These are phyloP conservation scores for Marmota flaviventris DNA, from an alignment of 2,113 vertebrate genomes.

Conservation along the genomic window DNA sequence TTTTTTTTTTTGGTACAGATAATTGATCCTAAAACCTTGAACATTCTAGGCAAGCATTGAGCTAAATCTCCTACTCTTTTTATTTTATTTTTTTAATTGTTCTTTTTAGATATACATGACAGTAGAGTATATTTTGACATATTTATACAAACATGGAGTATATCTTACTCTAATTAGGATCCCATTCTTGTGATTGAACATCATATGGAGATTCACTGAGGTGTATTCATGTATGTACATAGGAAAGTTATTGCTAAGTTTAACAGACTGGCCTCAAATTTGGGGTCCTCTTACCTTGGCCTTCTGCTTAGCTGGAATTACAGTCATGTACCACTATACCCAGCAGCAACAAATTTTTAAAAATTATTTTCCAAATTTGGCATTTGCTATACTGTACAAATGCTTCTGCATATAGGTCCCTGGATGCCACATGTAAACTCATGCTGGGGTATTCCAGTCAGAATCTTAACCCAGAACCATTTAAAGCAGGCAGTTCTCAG, in stretches of 20 bases:
- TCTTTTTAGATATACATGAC: too few species aligned
- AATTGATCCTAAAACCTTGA: neutral
- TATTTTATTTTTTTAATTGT: neutral
- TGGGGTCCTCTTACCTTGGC: neutral
- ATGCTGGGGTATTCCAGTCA: conserved; percentile 94
- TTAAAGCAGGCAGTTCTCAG: conserved; percentile 93
- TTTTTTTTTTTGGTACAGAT: neutral
- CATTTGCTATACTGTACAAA: conserved; percentile 94
- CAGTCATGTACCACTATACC: neutral
- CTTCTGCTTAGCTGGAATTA: neutral
- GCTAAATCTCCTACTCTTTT: too few species aligned
- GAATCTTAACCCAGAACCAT: conserved; percentile 92
- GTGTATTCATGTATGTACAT: too few species aligned
- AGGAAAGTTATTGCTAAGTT: too few species aligned
- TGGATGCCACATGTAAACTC: conserved; percentile 94
- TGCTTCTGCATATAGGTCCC: conserved; percentile 94
- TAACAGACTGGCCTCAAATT: neutral
- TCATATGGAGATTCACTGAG: too few species aligned
- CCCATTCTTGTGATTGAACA: too few species aligned
- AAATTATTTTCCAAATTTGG: conserved; percentile 86
- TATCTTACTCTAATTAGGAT: too few species aligned
- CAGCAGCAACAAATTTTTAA: neutral
- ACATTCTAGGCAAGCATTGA: too few species aligned
- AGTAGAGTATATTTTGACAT: too few species aligned
- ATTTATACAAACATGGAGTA: too few species aligned